Percentiles rank a stretch among this genome's conserved stretches.
Conservation (phyloP, 1,140 invertebrate genomes). For the Manduca sexta region DNA sequence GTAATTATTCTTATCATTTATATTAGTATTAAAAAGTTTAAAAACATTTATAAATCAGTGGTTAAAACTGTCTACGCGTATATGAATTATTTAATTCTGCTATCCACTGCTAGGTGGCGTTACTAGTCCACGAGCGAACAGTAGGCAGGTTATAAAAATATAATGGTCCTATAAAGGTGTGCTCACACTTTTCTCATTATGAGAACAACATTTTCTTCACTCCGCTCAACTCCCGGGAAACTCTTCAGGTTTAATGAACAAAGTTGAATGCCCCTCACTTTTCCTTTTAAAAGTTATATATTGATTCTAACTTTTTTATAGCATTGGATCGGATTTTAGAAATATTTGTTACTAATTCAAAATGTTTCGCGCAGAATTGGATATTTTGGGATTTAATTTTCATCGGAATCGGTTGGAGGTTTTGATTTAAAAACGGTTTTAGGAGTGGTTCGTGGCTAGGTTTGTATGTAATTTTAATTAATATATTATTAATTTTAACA, state of each 20-base stretch:
- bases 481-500: no score
- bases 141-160: not conserved
- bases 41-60: no score
- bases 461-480: no score
- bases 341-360: not conserved
- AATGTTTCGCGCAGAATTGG: not conserved
- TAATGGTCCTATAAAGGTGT: conserved; percentile 13
- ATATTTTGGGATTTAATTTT: no score
- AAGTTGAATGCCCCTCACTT: conserved; percentile 42
- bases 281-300: conserved; percentile 55
- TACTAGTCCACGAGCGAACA: conserved; percentile 1
- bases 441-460: no score
- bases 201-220: conserved; percentile 29
- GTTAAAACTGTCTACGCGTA: no score
- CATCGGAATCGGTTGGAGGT: no score
- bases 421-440: no score
- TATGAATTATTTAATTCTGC: conserved; percentile 18
- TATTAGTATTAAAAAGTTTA: no score
- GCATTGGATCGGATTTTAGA: conserved; percentile 25
- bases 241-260: conserved; percentile 54
- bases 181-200: conserved; percentile 40
- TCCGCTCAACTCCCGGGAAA: conserved; percentile 25
- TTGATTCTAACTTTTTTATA: conserved; percentile 38
- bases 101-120: conserved; percentile 56
- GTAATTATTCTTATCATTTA: no score